Evolutionary conservation across 2,113 vertebrate genomes (phyloP).

Genomic region (Engystomops pustulosus): DNA sequence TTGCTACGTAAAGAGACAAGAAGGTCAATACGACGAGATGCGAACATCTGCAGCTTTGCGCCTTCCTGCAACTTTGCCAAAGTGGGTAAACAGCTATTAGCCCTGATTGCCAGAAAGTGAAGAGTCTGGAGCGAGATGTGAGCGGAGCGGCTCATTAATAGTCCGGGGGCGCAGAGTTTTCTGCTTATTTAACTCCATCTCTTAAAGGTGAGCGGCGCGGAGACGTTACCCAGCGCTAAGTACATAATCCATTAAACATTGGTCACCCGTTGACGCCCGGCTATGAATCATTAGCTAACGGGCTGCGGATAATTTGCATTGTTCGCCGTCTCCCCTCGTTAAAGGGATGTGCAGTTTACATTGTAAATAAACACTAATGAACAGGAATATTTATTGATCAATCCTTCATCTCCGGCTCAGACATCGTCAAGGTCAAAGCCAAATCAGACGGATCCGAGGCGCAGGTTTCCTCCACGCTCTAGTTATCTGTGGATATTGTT

Average conservation of each 20-base stretch:
- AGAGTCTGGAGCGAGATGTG: constrained; percentile 21
- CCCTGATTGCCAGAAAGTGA: constrained; percentile 38
- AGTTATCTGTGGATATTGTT: not conserved
- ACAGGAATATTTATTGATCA: not conserved
- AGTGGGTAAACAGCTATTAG: constrained; percentile 47
- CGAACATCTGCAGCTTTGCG: not conserved
- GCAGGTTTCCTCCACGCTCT: not conserved
- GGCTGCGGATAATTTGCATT: constrained; percentile 24
- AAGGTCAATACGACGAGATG: not conserved
- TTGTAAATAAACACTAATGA: constrained; percentile 21
- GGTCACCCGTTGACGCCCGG: constrained; percentile 23
- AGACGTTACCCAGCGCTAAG: constrained; percentile 21
- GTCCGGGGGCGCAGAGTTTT: constrained; percentile 40
- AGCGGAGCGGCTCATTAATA: constrained; percentile 39
- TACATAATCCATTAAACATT: constrained; percentile 43
- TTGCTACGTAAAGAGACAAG: not conserved
- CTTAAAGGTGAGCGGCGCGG: constrained; percentile 14
- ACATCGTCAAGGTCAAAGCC: not conserved
- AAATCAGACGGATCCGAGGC: not conserved
- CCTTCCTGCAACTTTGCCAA: not conserved
- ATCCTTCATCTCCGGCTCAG: not conserved
- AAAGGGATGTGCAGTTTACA: constrained; percentile 18
- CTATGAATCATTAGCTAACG: constrained; percentile 53
- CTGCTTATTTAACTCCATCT: constrained; percentile 49
- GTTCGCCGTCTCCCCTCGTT: not conserved